phyloP scores from a whole-genome alignment of 2,888 invertebrate genomes.

The Mythimna ferrago region DNA sequence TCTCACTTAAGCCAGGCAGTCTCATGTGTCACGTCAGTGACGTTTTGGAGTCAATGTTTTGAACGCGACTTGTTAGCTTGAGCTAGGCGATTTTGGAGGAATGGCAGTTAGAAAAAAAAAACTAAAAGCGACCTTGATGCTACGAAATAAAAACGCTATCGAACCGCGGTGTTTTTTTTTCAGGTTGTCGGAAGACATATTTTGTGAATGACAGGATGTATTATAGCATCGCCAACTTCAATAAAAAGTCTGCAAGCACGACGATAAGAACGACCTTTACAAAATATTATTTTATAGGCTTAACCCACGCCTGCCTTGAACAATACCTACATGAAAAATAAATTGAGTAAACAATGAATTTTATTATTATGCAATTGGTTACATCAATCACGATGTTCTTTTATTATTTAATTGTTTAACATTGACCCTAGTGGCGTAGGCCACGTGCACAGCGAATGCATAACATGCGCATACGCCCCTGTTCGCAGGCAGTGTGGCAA shows the following conservation, averaged over 20 bases:
- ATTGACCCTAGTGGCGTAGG: conserved; percentile 58
- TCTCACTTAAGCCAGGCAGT: too few species aligned
- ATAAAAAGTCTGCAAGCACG: conserved; percentile 11
- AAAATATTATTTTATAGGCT: conserved; percentile 38
- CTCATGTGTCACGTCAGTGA: too few species aligned
- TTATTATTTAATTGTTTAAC: conserved; percentile 62
- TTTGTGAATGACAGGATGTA: conserved; percentile 18
- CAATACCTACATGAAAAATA: conserved; percentile 21
- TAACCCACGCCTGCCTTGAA: conserved; percentile 41
- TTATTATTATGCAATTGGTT: conserved; percentile 60
- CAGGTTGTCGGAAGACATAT: conserved; percentile 2
- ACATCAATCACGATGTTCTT: conserved; percentile 52
- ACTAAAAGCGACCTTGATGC: neutral
- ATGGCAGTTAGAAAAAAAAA: neutral
- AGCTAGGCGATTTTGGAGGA: too few species aligned
- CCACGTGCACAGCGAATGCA: conserved; percentile 33
- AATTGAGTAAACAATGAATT: conserved; percentile 44
- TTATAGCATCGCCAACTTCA: neutral
- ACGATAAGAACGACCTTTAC: conserved; percentile 29
- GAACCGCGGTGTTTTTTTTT: neutral
- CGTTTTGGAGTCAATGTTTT: too few species aligned
- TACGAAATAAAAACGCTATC: neutral
- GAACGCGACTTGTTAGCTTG: too few species aligned
- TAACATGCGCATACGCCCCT: conserved; percentile 50
- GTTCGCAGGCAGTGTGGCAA: conserved; percentile 38